A percentile compares a stretch with the other conserved stretches of the same genome.
These are phyloP conservation scores for Drosophila albomicans DNA, from an alignment of 1,140 invertebrate species.

Conservation along the genomic window DNA sequence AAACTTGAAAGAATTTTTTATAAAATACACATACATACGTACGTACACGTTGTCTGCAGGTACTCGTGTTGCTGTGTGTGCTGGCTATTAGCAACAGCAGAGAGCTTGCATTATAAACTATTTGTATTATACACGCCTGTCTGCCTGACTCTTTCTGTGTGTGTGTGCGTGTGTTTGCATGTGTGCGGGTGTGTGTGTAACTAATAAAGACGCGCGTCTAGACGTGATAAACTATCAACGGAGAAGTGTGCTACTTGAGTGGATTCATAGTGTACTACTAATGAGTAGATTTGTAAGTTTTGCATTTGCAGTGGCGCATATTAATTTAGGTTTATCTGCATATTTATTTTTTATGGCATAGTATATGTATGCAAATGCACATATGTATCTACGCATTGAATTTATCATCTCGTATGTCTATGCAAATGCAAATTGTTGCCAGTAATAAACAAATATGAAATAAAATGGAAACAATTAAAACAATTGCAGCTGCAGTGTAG, in stretches of 20 bases:
- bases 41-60: background rate
- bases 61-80: slow-evolving; percentile 1
- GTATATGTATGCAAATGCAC: background rate
- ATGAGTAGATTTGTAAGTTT: slow-evolving; percentile 18
- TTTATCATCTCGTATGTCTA: background rate
- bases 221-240: slow-evolving; percentile 74
- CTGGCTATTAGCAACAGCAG: slow-evolving; percentile 16
- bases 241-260: slow-evolving; percentile 4
- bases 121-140: slow-evolving; percentile 7
- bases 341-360: background rate
- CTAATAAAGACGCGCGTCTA: slow-evolving; percentile 70
- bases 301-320: slow-evolving; percentile 30
- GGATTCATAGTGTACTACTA: slow-evolving; percentile 4
- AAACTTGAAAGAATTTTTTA: slow-evolving; percentile 32
- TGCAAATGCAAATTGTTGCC: background rate
- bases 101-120: slow-evolving; percentile 12
- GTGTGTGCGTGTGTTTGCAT: background rate
- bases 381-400: background rate
- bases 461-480: slow-evolving; percentile 5
- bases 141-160: background rate
- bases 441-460: background rate
- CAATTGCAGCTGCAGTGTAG: slow-evolving; percentile 23
- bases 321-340: slow-evolving; percentile 35
- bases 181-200: slow-evolving; percentile 39
- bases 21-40: background rate